Base-by-base conservation (phyloP, 2,888 invertebrate species). In the Phalera bucephala region DNA sequence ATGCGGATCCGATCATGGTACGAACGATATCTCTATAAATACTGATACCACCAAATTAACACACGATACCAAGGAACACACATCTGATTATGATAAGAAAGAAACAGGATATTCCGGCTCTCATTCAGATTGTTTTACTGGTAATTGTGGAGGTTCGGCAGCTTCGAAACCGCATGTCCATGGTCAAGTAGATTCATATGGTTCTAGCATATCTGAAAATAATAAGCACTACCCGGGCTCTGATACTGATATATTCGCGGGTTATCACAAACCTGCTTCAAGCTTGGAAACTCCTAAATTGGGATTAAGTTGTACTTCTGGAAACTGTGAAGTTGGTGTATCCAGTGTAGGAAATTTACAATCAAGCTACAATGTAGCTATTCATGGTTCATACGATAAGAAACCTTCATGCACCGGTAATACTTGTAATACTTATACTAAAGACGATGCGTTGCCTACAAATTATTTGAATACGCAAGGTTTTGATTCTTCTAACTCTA, bases 261-360 rank as follows among this genome's bases (percentile, higher is more conserved):
- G 40, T 20, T 44, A 54, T 21, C 61, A 55, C 37, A 61, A 63
- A 52, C 81, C 85, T n/a, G 51, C 71, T 14, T 52, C 44, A 36
- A 48, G 68, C 45, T 67, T 83, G 36, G 72, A 72, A 39, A 56
- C 75, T 11, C 84, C 86, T 9, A 80, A 79, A 57, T 36, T 66
- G 33, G 67, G 47, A 32, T 31, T 53, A 22, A 45, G 40, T 27
- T 68, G 66, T 22, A 45, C 38, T 4, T 48, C 51, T 2, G 62
- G 55, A 19, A 59, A 59, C 33, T 76, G 77, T 53, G 39, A 38
- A 21, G 28, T 29, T 5, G 31, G 27, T 28, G 26, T 42, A 25
- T 40, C 37, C 28, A 31, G 25, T 32, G 12, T 53, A 23, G 45
- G 29, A 31, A 34, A 26, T 20, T 36, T 29, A 19, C 42, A 50